Percentiles rank a stretch among this genome's conserved stretches.
phyloP scores from a whole-genome alignment of 2,888 invertebrate genomes.

The Orthonevra nobilis region DNA sequence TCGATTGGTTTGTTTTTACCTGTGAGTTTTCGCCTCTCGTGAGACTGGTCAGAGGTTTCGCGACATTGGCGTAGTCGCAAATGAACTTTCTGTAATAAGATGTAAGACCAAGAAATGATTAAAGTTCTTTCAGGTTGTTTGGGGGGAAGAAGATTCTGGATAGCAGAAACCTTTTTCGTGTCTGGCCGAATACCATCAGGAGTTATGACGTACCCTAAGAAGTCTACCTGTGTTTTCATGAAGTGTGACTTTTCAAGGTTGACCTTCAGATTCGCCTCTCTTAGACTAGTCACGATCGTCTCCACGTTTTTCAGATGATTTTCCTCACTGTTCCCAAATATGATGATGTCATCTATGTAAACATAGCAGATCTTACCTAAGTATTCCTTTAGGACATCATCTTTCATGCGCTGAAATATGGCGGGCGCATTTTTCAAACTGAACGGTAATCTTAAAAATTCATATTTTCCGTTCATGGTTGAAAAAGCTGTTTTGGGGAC shows the following conservation, averaged over 20 bases:
- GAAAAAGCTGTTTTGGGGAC: no score
- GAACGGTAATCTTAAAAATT: no score
- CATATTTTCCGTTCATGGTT: no score
- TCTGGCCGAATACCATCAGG: slow-evolving; percentile 51
- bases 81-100: no score
- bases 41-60: slow-evolving; percentile 20
- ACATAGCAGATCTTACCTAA: no score
- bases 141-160: slow-evolving; percentile 38
- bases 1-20: slow-evolving; percentile 50
- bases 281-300: no score
- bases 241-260: slow-evolving; percentile 55
- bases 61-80: slow-evolving; percentile 25
- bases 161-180: slow-evolving; percentile 28
- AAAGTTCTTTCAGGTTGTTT: slow-evolving; percentile 48
- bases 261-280: slow-evolving; percentile 28
- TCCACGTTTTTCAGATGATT: no score
- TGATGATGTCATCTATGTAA: no score
- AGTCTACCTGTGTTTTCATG: slow-evolving; percentile 46
- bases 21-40: slow-evolving; percentile 60
- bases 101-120: slow-evolving; percentile 46
- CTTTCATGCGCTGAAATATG: no score
- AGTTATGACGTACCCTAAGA: slow-evolving; percentile 33
- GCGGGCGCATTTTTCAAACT: no score
- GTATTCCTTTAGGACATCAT: no score
- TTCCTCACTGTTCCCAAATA: no score